Evolutionary conservation across 2,888 invertebrate species (phyloP).

Genomic region (Drosophila merina): DNA sequence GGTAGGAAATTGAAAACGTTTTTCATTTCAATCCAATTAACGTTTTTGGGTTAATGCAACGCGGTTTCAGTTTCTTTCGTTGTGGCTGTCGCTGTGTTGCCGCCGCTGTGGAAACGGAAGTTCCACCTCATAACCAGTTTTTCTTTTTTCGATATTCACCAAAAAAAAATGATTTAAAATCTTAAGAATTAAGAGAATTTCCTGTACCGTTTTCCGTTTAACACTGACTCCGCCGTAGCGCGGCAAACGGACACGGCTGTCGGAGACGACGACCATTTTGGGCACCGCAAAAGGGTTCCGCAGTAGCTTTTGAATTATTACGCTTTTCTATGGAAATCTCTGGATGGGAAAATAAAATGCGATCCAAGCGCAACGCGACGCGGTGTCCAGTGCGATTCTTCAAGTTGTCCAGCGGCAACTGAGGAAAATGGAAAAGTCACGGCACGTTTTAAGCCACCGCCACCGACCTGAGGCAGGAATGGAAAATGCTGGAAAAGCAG

Average conservation of each 20-base stretch:
- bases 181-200: conserved; percentile 4
- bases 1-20: conserved; percentile 73
- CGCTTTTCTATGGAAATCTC: conserved; percentile 31
- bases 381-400: conserved; percentile 45
- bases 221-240: conserved; percentile 78
- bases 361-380: conserved; percentile 15
- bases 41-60: conserved; percentile 82
- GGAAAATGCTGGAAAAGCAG: conserved; percentile 26
- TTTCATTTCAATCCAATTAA: conserved; percentile 82
- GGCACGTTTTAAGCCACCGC: conserved; percentile 45
- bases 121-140: conserved; percentile 13
- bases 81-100: not conserved
- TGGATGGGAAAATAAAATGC: conserved; percentile 14
- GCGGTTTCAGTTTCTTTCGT: conserved; percentile 10
- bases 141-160: not conserved
- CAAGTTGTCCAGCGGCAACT: conserved; percentile 64
- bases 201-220: conserved; percentile 81
- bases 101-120: conserved; percentile 2
- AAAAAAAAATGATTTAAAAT: not conserved
- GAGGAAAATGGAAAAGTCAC: conserved; percentile 61
- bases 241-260: conserved; percentile 79
- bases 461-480: not conserved
- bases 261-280: conserved; percentile 82
- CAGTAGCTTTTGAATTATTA: conserved; percentile 68
- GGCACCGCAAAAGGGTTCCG: conserved; percentile 55